Conservation (phyloP, 2,113 vertebrate genomes). For the Melanotaenia duboulayi region DNA sequence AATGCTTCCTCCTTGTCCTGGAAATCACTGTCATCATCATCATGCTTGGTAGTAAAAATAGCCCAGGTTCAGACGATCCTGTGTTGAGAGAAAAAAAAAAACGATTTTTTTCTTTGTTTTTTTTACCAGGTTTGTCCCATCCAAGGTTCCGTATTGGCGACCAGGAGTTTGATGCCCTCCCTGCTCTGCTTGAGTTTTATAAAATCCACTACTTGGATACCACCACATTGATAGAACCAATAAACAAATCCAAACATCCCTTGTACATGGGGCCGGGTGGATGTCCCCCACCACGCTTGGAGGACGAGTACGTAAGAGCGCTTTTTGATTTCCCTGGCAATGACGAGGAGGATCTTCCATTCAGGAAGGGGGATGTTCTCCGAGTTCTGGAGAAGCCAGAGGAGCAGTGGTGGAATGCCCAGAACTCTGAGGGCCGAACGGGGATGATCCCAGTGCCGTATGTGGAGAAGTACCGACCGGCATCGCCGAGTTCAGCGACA, state of each 20-base stretch:
- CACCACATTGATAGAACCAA: slow-evolving; percentile 97
- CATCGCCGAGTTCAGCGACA: slow-evolving; percentile 82
- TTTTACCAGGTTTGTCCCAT: slow-evolving; percentile 82
- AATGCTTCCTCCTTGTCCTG: slow-evolving; percentile 35
- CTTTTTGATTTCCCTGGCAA: slow-evolving; percentile 99
- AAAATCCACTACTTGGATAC: slow-evolving; percentile 99
- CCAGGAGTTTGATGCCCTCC: slow-evolving; percentile 97
- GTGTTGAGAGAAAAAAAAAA: neutral
- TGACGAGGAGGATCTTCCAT: slow-evolving; percentile 98
- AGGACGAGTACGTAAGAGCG: slow-evolving; percentile 94
- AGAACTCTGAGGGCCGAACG: slow-evolving; percentile 92
- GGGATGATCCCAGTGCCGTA: slow-evolving; percentile 99
- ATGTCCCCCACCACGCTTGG: slow-evolving; percentile 88
- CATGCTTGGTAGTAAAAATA: slow-evolving; percentile 14
- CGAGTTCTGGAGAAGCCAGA: slow-evolving; percentile 96
- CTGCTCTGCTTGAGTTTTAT: slow-evolving; percentile 97
- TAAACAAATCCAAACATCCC: slow-evolving; percentile 91
- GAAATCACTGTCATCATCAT: slow-evolving; percentile 35
- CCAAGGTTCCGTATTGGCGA: slow-evolving; percentile 96
- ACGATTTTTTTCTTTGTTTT: neutral
- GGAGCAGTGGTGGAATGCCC: slow-evolving; percentile 99
- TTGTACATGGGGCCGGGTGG: slow-evolving; percentile 71
- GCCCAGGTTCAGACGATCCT: neutral
- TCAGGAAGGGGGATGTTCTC: slow-evolving; percentile 96
- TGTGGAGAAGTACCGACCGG: slow-evolving; percentile 95